Evolutionary conservation across 2,888 invertebrate genomes (phyloP), one percentile per base, ranked within the genome.

Genomic region (Embidobia sp.): DNA sequence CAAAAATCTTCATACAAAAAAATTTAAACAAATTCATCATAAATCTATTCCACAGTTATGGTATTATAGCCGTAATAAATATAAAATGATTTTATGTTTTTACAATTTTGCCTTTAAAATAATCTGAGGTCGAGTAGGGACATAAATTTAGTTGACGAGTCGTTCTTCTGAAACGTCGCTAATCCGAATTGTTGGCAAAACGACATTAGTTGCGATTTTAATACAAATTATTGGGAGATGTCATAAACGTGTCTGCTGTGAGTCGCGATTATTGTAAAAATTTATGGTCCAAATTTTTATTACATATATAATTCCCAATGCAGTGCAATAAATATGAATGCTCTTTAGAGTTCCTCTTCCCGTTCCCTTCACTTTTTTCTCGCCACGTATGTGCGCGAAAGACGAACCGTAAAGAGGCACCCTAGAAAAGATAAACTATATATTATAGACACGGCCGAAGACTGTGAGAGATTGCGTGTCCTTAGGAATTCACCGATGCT

Each of bases 401-500:
- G 77, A 70, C 61, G 61, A 57, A 74, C 49, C 66, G 42, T 78
- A 78, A 70, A 75, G 70, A 31, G 42, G 53, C 22, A 22, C 61
- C 55, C 19, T 51, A 44, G 51, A 55, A 51, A 63, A 46, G 26
- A 64, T 53, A 35, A 42, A 69, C 46, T 57, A 75, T 37, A 64
- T 51, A 48, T 46, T 40, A 53, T 63, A 35, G 64, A 31, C 51
- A 66, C 57, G 37, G 15, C 42, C 33, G 49, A 66, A 63, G 51
- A 70, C 37, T 42, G 42, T 42, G 16, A 63, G 61, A 70, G 48
- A 67, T 53, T 61, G 40, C 40, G 26, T 46, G 48, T 53, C 57
- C 76, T 31, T 48, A 61, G 74, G 79, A 81, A 80, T 81, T 79
- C 59, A 55, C 75, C 79, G 64, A 79, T 77, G 64, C 46, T 75